Conservation (phyloP, 2,888 invertebrate species). For the Drosophila dives region DNA sequence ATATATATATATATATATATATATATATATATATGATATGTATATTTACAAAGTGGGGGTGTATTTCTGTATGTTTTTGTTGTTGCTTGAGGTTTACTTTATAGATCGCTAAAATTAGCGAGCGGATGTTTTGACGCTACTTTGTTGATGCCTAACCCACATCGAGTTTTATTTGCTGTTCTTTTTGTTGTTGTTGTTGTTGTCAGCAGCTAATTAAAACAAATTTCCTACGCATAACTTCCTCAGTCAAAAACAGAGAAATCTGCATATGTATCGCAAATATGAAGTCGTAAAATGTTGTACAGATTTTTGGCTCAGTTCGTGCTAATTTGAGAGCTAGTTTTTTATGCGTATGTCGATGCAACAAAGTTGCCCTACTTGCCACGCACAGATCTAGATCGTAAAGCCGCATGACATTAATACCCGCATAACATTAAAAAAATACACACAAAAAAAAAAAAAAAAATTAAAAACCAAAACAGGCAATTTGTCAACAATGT, state of each 20-base stretch:
- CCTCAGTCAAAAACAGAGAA: slow-evolving; percentile 58
- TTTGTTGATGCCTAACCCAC: slow-evolving; percentile 74
- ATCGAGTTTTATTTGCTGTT: slow-evolving; percentile 42
- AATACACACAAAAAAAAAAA: background rate
- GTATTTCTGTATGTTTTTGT: background rate
- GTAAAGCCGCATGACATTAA: slow-evolving; percentile 75
- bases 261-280: slow-evolving; percentile 57
- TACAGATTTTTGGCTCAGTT: slow-evolving; percentile 51
- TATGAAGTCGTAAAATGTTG: slow-evolving; percentile 64
- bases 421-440: slow-evolving; percentile 43
- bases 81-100: slow-evolving; percentile 24
- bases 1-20: background rate
- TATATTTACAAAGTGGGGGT: background rate
- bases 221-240: slow-evolving; percentile 78
- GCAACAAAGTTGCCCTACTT: slow-evolving; percentile 71
- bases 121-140: slow-evolving; percentile 73
- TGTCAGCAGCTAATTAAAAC: slow-evolving; percentile 80
- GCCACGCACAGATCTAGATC: slow-evolving; percentile 48
- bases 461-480: slow-evolving; percentile 35
- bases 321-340: slow-evolving; percentile 70
- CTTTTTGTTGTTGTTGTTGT: slow-evolving; percentile 48
- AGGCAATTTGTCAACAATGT: slow-evolving; percentile 76
- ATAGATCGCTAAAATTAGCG: slow-evolving; percentile 64
- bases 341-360: slow-evolving; percentile 51
- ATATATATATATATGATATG: background rate